Base-by-base conservation (phyloP, 2,113 vertebrate species). In the Syngnathus floridae region DNA sequence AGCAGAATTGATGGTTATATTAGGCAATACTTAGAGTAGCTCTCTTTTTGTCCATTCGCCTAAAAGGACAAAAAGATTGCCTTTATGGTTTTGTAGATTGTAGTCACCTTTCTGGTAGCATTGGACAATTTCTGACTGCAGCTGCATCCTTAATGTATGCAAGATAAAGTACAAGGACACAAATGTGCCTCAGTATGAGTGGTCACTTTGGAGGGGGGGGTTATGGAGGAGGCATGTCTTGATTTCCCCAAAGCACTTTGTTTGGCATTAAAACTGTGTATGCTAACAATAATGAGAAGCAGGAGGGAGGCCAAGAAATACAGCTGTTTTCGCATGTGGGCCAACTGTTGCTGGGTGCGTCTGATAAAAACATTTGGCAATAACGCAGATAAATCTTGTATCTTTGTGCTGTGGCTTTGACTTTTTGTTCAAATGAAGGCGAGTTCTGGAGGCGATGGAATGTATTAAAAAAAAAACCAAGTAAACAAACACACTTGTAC, bases 191-290 rank as follows among this genome's bases (percentile, higher is more conserved):
- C 51, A 19, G 7, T 22, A 22, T 54, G 51, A 54, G 55, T 68
- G n/a, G 45, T 76, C 60, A 70, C 58, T 64, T 51, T 36, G 10
- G 41, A 65, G 51, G 69, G 57, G 57, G 40, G 31, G 55, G 38
- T 5, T 22, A 22, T 52, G 51, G 35, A 61, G 22, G 17, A 73
- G 37, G 37, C 57, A 62, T 46, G 17, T 59, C 13, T 38, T 59
- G 36, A 60, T 65, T 59, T 75, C 46, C 40, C 54, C 64, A 31
- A 73, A 75, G 74, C 72, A 67, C 64, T 72, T 68, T 68, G 26
- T 70, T 48, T 62, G 55, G 56, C 69, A 78, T 72, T 64, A 75
- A 70, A 75, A 62, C 46, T 43, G 56, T 61, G 52, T 51, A 66
- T 69, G 66, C 55, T 21, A 73, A 60, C 63, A 75, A 75, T 69